Conservation (phyloP, 2,113 vertebrate species). For the Eurypyga helias region DNA sequence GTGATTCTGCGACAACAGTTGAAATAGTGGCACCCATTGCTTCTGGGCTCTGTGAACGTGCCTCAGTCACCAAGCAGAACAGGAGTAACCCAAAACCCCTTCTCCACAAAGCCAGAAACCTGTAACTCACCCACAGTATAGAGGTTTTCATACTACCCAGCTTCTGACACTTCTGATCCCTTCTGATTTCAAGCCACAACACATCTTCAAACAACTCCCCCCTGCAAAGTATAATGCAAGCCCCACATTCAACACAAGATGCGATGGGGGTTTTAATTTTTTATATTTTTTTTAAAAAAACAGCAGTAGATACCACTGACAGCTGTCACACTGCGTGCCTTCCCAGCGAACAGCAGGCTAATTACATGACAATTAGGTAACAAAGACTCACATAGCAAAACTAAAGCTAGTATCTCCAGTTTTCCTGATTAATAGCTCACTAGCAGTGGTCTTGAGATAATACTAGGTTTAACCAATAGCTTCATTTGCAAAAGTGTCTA, state of each 20-base stretch:
- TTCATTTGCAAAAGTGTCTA: not conserved
- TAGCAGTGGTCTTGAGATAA: not conserved
- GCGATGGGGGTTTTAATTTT: not conserved
- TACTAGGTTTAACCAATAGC: not conserved
- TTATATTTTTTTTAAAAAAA: not conserved
- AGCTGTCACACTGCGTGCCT: not conserved
- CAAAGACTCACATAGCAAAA: constrained; percentile 25
- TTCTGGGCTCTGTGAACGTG: not conserved
- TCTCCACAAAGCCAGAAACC: not conserved
- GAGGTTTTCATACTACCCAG: not conserved
- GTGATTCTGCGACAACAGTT: not conserved
- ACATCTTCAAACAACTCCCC: not conserved
- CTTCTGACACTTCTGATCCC: not conserved
- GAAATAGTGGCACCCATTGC: not conserved
- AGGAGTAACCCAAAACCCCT: not conserved
- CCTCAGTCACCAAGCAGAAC: not conserved
- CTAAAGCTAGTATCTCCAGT: not conserved
- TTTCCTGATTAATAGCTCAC: constrained; percentile 24
- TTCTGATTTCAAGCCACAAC: not conserved
- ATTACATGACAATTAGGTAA: constrained; percentile 46
- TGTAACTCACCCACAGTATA: not conserved
- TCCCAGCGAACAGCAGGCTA: constrained; percentile 35
- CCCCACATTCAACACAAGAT: not conserved
- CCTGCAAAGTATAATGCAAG: not conserved
- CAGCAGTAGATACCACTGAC: not conserved